These are phyloP conservation scores for Poecilia velifera DNA, from an alignment of 2,797 vertebrate genomes.

Conservation along the genomic window DNA sequence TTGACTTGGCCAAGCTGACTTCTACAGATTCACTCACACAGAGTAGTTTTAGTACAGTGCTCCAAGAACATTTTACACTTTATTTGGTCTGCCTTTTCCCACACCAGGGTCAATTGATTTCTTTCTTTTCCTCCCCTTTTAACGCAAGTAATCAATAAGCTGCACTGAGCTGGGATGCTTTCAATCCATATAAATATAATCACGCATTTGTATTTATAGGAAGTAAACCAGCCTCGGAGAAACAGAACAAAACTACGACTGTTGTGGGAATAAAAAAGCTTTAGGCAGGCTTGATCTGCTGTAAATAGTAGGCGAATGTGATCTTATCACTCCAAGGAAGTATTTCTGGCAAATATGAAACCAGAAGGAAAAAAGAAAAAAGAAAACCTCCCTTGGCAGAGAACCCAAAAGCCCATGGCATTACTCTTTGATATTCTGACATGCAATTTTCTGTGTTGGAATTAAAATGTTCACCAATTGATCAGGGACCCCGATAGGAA, in stretches of 20 bases:
- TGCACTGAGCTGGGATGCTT: constrained; percentile 62
- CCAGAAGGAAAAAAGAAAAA: constrained; percentile 37
- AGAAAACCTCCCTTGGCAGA: constrained; percentile 53
- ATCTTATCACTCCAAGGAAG: constrained; percentile 73
- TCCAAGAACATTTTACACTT: constrained; percentile 62
- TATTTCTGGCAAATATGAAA: constrained; percentile 68
- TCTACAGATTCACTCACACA: not conserved
- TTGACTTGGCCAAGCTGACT: not conserved
- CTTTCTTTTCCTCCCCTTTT: constrained; percentile 49
- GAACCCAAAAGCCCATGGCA: constrained; percentile 53
- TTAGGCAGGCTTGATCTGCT: constrained; percentile 53
- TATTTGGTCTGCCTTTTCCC: constrained; percentile 65
- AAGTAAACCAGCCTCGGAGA: constrained; percentile 58
- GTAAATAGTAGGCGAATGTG: constrained; percentile 71
- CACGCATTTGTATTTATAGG: constrained; percentile 71
- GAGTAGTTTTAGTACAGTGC: constrained; percentile 35
- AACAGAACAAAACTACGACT: constrained; percentile 57
- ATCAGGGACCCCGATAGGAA: constrained; percentile 73
- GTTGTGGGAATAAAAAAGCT: constrained; percentile 51
- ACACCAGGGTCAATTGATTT: constrained; percentile 64
- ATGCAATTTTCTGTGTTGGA: constrained; percentile 79
- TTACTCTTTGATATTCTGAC: constrained; percentile 80
- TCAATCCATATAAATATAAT: constrained; percentile 80
- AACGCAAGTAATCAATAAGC: constrained; percentile 76
- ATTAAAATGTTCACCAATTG: constrained; percentile 79